Conservation (phyloP, 2,113 vertebrate genomes). For the Oenanthe melanoleuca region DNA sequence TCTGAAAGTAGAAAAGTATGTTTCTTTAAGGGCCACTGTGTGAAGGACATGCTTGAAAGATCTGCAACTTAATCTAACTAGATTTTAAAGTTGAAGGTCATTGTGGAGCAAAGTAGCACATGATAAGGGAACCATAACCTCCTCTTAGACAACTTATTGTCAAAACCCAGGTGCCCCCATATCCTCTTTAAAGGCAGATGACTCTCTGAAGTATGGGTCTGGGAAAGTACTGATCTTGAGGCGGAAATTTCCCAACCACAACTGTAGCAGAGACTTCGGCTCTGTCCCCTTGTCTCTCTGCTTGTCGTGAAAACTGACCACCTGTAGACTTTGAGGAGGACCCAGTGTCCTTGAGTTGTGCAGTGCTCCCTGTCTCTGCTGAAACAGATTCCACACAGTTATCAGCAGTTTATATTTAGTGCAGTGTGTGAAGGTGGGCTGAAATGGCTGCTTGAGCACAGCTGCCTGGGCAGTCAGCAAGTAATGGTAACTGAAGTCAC, state of each 20-base stretch:
- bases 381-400: background rate
- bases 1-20: background rate
- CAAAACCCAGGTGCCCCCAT: background rate
- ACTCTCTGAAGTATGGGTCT: background rate
- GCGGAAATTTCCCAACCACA: background rate
- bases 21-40: background rate
- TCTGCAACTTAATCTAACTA: background rate
- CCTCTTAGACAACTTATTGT: background rate
- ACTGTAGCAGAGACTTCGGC: background rate
- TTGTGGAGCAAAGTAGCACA: background rate
- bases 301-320: background rate
- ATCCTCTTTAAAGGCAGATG: background rate
- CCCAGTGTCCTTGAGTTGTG: background rate
- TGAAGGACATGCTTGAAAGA: background rate
- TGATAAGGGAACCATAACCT: background rate
- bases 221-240: background rate
- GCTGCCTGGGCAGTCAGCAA: background rate
- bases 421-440: background rate
- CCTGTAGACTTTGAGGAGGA: background rate
- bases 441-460: background rate
- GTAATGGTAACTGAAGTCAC: background rate
- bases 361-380: background rate
- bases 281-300: background rate
- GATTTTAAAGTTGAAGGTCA: background rate
- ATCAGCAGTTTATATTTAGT: constrained; percentile 36